Conservation (phyloP, 2,113 vertebrate species). For the Macroglossus sobrinus region DNA sequence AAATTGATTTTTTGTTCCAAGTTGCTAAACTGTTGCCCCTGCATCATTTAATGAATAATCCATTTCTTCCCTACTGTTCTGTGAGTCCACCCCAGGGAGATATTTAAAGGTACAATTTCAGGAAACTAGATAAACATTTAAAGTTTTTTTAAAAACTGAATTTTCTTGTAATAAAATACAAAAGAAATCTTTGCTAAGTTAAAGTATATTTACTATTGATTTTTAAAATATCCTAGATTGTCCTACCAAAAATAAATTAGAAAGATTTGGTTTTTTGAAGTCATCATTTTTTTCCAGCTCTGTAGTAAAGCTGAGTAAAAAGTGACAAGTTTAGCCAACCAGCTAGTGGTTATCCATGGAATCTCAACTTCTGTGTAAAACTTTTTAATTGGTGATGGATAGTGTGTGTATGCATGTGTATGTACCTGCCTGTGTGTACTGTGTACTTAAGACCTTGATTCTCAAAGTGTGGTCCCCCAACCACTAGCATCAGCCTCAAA, state of each 20-base stretch:
- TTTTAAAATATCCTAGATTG: not conserved
- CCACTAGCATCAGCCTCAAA: not conserved
- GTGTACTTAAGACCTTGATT: not conserved
- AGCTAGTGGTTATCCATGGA: not conserved
- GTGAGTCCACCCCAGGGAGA: not conserved
- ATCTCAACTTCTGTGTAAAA: not conserved
- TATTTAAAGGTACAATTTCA: conserved; percentile 35
- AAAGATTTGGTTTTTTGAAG: not conserved
- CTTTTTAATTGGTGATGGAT: not conserved
- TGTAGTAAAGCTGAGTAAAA: not conserved
- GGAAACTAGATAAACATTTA: conserved; percentile 36
- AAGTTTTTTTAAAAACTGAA: not conserved
- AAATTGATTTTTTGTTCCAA: conserved; percentile 57
- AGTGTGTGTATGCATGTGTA: rapidly evolving
- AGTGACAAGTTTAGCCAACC: not conserved
- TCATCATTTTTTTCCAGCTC: not conserved
- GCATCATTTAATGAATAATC: conserved; percentile 53
- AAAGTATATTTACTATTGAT: not conserved
- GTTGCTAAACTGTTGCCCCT: conserved; percentile 5
- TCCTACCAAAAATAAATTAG: not conserved
- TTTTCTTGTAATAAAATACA: conserved; percentile 9
- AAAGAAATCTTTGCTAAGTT: not conserved
- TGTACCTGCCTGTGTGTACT: not conserved
- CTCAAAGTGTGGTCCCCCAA: not conserved
- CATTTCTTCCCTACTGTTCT: conserved; percentile 51